These are phyloP conservation scores for Chorisops tibialis DNA, from an alignment of 2,888 invertebrate species.

Conservation along the genomic window DNA sequence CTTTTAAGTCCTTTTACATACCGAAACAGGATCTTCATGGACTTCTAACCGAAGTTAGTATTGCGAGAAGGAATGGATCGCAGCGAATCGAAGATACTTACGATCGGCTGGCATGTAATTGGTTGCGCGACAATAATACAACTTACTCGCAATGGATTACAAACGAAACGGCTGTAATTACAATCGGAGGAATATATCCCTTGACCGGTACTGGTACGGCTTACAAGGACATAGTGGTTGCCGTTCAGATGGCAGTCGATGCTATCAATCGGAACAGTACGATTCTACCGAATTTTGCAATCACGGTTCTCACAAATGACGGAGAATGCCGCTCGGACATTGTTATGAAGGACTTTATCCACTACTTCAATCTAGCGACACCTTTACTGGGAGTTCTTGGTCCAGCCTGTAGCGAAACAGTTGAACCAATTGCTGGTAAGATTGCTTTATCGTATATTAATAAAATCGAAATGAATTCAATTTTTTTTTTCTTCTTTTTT, in stretches of 20 bases:
- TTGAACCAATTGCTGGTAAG: conserved; percentile 69
- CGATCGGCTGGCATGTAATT: conserved; percentile 60
- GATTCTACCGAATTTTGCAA: conserved; percentile 60
- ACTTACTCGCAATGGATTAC: conserved; percentile 55
- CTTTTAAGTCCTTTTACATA: conserved; percentile 39
- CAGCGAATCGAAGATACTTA: conserved; percentile 33
- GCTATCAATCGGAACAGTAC: conserved; percentile 61
- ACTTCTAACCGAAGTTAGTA: conserved; percentile 17
- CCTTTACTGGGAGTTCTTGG: conserved; percentile 70
- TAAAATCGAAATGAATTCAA: background rate
- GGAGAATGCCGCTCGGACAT: conserved; percentile 69
- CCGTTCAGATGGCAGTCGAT: conserved; percentile 61
- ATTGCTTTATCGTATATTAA: background rate
- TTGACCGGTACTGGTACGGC: conserved; percentile 58
- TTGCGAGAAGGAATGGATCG: background rate
- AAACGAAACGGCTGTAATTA: conserved; percentile 40
- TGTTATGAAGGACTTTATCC: conserved; percentile 72
- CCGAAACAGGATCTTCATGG: conserved; percentile 9
- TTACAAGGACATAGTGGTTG: conserved; percentile 55
- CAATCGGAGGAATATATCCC: conserved; percentile 56
- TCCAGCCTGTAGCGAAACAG: conserved; percentile 77
- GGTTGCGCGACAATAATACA: conserved; percentile 57
- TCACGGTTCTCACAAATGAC: conserved; percentile 59
- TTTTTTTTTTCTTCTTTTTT: conserved; percentile 46
- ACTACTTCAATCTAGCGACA: conserved; percentile 56